These are phyloP conservation scores for Caenorhabditis panamensis DNA, from an alignment of 2,888 invertebrate genomes.

Conservation along the genomic window DNA sequence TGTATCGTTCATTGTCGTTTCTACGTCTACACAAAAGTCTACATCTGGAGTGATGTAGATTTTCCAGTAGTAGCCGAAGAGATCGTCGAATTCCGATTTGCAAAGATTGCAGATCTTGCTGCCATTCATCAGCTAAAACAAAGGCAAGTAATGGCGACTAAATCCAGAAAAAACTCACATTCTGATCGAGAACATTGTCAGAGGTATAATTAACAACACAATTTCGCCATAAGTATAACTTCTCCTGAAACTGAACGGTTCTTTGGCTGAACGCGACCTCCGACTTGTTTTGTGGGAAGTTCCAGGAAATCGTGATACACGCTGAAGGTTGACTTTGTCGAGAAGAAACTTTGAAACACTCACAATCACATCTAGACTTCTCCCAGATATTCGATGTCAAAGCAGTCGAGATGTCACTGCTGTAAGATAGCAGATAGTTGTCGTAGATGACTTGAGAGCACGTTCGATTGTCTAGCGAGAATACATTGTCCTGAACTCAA, in stretches of 20 bases:
- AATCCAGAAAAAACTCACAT: background rate
- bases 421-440: constrained; percentile 78
- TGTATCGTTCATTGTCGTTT: constrained; percentile 81
- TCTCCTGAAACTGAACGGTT: constrained; percentile 66
- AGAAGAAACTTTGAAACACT: constrained; percentile 37
- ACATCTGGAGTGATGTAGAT: constrained; percentile 77
- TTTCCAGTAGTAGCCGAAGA: constrained; percentile 79
- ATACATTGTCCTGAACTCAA: constrained; percentile 69
- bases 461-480: constrained; percentile 71
- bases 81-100: constrained; percentile 69
- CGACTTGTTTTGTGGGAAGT: constrained; percentile 67
- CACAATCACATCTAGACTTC: constrained; percentile 77
- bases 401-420: constrained; percentile 73
- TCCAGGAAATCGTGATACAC: constrained; percentile 72
- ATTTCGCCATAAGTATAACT: constrained; percentile 72
- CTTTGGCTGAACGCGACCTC: constrained; percentile 69
- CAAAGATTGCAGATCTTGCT: constrained; percentile 72
- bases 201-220: constrained; percentile 76
- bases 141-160: background rate
- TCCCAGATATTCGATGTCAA: constrained; percentile 76
- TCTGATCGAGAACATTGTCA: background rate
- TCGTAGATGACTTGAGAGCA: constrained; percentile 79
- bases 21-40: constrained; percentile 80
- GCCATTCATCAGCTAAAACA: constrained; percentile 38
- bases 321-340: constrained; percentile 58